Percentiles rank a stretch among this genome's conserved stretches.
phyloP scores from a whole-genome alignment of 1,140 invertebrate genomes.

The Neotoxoptera formosana region DNA sequence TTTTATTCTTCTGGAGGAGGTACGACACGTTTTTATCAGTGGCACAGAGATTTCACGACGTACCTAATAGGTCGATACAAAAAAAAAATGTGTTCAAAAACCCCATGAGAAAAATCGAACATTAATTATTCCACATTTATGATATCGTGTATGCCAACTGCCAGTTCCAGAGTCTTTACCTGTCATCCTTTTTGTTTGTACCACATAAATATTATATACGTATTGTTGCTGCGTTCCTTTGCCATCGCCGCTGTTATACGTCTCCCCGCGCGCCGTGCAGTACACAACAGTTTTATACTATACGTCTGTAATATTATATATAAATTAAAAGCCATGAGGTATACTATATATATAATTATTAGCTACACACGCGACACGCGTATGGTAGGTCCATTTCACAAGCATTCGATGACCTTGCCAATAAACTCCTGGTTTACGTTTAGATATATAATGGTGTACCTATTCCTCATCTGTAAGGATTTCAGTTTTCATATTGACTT shows the following conservation, averaged over 20 bases:
- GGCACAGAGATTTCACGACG: background rate
- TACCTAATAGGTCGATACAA: background rate
- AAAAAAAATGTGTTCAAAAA: conserved; percentile 12
- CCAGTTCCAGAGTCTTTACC: background rate
- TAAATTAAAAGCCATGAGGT: background rate
- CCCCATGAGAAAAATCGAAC: conserved; percentile 4
- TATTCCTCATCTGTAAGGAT: background rate
- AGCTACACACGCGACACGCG: background rate
- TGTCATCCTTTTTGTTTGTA: conserved; percentile 38
- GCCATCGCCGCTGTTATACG: background rate
- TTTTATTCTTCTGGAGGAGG: background rate
- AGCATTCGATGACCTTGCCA: background rate
- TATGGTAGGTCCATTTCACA: background rate
- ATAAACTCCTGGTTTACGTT: background rate
- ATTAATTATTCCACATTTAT: conserved; percentile 39
- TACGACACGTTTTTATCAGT: background rate
- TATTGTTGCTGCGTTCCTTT: conserved; percentile 7
- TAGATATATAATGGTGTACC: background rate
- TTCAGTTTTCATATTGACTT: background rate
- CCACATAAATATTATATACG: background rate
- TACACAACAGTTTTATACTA: background rate
- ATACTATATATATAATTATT: background rate
- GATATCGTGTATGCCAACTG: conserved; percentile 2
- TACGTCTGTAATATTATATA: background rate
- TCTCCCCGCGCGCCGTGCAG: background rate